Percentiles rank a stretch among this genome's conserved stretches.
Evolutionary conservation across 2,113 vertebrate species (phyloP).

Genomic region (Anguilla japonica): DNA sequence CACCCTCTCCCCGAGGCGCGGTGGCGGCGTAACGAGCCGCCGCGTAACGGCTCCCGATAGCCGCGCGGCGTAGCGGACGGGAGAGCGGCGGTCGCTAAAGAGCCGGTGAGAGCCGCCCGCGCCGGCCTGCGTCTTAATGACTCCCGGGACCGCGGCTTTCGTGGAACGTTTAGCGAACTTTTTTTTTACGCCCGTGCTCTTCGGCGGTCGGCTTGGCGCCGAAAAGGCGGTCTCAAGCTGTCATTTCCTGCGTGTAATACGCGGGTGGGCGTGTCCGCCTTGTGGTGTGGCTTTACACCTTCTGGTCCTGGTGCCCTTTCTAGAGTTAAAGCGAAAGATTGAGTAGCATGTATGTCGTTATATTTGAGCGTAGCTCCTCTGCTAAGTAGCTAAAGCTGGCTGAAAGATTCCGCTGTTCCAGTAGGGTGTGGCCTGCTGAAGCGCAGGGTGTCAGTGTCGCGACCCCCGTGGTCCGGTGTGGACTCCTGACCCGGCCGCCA

Average conservation of each 20-base stretch:
- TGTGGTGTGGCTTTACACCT: background rate
- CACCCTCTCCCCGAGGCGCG: background rate
- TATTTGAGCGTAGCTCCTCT: no score
- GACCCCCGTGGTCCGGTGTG: no score
- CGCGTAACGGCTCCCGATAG: conserved; percentile 1
- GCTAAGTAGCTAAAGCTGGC: no score
- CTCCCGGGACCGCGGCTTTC: background rate
- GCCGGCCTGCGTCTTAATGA: background rate
- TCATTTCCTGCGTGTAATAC: background rate
- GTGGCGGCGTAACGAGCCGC: background rate
- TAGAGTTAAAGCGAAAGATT: no score
- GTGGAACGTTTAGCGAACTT: background rate
- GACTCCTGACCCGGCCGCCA: no score
- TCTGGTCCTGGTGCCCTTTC: no score
- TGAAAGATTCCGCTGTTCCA: no score
- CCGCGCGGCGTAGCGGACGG: no score
- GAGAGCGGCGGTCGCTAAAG: background rate
- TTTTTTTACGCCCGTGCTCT: background rate
- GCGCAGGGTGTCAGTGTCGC: no score
- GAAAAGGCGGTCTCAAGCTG: background rate
- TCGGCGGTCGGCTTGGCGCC: background rate
- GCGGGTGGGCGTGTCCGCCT: background rate
- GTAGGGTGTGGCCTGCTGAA: no score
- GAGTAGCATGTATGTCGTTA: no score
- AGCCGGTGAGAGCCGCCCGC: background rate